Conservation (phyloP, 2,888 invertebrate species). For the Xylocampa areola region DNA sequence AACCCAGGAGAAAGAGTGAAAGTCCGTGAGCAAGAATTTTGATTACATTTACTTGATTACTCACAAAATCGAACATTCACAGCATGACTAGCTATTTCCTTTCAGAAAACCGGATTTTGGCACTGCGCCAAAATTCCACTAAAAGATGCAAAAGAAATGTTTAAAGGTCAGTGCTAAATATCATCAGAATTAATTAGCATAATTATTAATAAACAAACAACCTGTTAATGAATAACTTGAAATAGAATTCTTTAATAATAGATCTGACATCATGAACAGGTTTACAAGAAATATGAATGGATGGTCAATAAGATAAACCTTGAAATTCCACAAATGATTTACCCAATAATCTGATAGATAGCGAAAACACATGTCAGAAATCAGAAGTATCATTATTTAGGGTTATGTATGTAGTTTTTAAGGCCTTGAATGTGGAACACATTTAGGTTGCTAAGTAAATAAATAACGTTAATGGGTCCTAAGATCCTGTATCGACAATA, state of each 20-base stretch:
- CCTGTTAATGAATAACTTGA: conserved; percentile 24
- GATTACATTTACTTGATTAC: background rate
- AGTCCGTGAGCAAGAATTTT: too few species aligned
- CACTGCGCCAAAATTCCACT: conserved; percentile 31
- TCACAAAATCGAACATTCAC: conserved; percentile 2
- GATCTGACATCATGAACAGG: conserved; percentile 35
- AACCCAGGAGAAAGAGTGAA: too few species aligned
- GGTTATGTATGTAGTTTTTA: too few species aligned
- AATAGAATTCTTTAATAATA: conserved; percentile 27
- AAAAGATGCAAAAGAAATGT: conserved; percentile 37
- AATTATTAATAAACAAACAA: conserved; percentile 31
- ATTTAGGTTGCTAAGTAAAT: too few species aligned
- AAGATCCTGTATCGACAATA: conserved; percentile 18
- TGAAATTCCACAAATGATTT: conserved; percentile 46
- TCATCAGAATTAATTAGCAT: background rate
- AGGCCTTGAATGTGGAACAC: too few species aligned
- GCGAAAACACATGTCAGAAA: conserved; percentile 22
- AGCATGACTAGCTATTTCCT: conserved; percentile 28
- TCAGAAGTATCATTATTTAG: too few species aligned
- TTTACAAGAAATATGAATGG: conserved; percentile 29
- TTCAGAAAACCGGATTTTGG: conserved; percentile 36
- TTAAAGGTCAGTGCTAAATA: conserved; percentile 7
- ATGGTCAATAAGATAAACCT: conserved; percentile 34
- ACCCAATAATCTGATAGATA: background rate
- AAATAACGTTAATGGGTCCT: too few species aligned